A percentile compares a stretch with the other conserved stretches of the same genome.
These are phyloP conservation scores for Oxystoma pomonae DNA, from an alignment of 2,888 invertebrate species.

Conservation along the genomic window DNA sequence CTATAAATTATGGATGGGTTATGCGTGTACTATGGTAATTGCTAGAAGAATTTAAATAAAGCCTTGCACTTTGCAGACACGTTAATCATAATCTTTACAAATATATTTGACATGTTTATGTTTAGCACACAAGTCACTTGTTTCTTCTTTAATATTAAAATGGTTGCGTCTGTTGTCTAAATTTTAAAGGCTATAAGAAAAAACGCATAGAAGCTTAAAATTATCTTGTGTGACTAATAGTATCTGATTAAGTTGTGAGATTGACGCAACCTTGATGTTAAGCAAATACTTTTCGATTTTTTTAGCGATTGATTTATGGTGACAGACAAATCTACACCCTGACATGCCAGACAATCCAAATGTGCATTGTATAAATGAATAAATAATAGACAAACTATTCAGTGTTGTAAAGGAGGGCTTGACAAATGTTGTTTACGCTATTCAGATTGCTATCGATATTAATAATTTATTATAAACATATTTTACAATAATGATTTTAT, in stretches of 20 bases:
- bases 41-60: not conserved
- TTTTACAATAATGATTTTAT: no score
- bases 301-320: not conserved
- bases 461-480: no score
- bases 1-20: no score
- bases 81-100: not conserved
- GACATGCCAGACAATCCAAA: not conserved
- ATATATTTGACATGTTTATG: not conserved
- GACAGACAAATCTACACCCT: not conserved
- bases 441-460: no score
- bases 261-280: not conserved
- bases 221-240: no score
- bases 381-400: not conserved
- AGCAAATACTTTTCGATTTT: not conserved
- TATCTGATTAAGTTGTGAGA: not conserved
- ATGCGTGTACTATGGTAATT: not conserved
- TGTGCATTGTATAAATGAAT: not conserved
- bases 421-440: not conserved
- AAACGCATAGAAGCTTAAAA: no score
- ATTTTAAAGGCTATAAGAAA: no score
- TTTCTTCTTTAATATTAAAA: no score
- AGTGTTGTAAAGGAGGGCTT: not conserved
- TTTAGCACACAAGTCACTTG: no score
- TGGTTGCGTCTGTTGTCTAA: no score
- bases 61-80: not conserved